phyloP scores from a whole-genome alignment of 2,797 vertebrate species.

The Pteropus rufus region DNA sequence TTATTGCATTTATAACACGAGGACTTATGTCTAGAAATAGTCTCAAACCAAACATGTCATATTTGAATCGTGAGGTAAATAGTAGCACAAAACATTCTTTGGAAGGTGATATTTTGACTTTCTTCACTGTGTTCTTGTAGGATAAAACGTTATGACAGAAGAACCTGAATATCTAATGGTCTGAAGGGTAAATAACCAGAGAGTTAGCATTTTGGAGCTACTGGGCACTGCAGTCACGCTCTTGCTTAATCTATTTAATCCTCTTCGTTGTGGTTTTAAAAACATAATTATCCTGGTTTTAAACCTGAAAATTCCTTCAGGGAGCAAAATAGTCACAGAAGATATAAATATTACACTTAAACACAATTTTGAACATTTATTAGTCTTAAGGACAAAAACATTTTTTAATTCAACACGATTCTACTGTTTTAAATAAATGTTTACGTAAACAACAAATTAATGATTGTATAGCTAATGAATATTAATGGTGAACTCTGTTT shows the following conservation, averaged over 20 bases:
- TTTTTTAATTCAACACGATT: not conserved
- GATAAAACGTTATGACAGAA: not conserved
- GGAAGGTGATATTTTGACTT: not conserved
- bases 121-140: not conserved
- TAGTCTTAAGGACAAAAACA: not conserved
- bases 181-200: not conserved
- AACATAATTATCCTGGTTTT: not conserved
- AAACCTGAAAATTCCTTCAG: not conserved
- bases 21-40: not conserved
- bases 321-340: not conserved
- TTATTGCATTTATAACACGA: accelerated
- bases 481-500: not conserved
- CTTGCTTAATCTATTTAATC: not conserved
- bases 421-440: not conserved
- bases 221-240: not conserved
- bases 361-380: not conserved
- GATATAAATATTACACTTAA: not conserved
- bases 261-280: not conserved
- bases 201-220: not conserved
- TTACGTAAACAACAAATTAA: conserved; percentile 41
- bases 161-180: not conserved
- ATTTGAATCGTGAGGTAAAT: not conserved
- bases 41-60: not conserved
- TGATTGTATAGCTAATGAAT: conserved; percentile 56
- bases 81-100: no score